Percentiles rank a stretch among this genome's conserved stretches.
Conservation (phyloP, 2,888 invertebrate species). For the Melipona bicolor region DNA sequence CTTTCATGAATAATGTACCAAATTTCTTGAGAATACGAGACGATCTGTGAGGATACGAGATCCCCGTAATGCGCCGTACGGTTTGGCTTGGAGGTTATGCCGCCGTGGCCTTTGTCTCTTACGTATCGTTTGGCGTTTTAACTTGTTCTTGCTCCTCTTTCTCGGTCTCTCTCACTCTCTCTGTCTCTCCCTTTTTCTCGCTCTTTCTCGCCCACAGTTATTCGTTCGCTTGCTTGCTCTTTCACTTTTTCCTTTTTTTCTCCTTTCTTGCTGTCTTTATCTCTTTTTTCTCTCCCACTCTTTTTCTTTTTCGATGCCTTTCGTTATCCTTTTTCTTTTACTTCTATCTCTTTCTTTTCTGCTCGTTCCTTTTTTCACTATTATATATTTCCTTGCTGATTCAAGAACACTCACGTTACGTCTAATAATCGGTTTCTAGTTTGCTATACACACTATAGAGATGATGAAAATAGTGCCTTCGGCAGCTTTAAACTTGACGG, state of each 20-base stretch:
- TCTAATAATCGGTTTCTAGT: slow-evolving; percentile 51
- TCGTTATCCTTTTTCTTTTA: slow-evolving; percentile 49
- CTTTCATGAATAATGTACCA: slow-evolving; percentile 42
- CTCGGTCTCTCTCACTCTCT: slow-evolving; percentile 36
- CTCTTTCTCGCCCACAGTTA: slow-evolving; percentile 21
- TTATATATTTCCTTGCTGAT: slow-evolving; percentile 24
- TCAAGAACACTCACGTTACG: slow-evolving; percentile 47
- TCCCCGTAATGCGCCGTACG: slow-evolving; percentile 50
- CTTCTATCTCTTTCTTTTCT: slow-evolving; percentile 34
- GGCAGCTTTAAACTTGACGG: slow-evolving; percentile 75
- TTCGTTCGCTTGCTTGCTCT: slow-evolving; percentile 24
- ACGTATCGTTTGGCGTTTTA: slow-evolving; percentile 66
- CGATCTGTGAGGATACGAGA: slow-evolving; percentile 37
- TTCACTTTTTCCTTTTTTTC: slow-evolving; percentile 4
- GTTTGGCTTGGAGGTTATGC: slow-evolving; percentile 77
- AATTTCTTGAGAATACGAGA: slow-evolving; percentile 30
- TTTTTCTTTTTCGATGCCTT: slow-evolving; percentile 45
- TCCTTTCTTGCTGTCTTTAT: slow-evolving; percentile 19
- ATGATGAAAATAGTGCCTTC: slow-evolving; percentile 66
- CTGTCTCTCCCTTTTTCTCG: slow-evolving; percentile 6
- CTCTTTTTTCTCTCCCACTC: slow-evolving; percentile 29
- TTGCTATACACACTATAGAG: slow-evolving; percentile 62
- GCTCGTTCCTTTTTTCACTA: slow-evolving; percentile 25
- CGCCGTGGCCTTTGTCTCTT: slow-evolving; percentile 73
- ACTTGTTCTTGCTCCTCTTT: slow-evolving; percentile 62